Conservation (phyloP, 2,888 invertebrate genomes). For the Galerucella calmariensis region DNA sequence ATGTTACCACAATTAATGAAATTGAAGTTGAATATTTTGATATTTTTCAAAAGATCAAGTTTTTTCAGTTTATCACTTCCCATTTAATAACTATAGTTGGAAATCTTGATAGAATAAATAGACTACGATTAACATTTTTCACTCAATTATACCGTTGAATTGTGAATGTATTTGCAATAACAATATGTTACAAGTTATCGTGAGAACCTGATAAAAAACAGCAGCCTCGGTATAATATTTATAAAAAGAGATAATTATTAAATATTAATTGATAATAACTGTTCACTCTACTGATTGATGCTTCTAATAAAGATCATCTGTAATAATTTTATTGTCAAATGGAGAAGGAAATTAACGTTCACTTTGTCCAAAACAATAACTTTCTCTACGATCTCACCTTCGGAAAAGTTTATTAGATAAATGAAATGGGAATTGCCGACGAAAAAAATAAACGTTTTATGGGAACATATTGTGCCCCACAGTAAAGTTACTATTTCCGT, state of each 20-base stretch:
- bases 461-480: slow-evolving; percentile 49
- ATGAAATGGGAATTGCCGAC: slow-evolving; percentile 34
- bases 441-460: slow-evolving; percentile 51
- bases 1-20: too few species aligned
- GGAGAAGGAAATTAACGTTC: too few species aligned
- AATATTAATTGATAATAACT: too few species aligned
- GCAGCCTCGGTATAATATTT: too few species aligned
- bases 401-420: slow-evolving; percentile 38
- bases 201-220: slow-evolving; percentile 3
- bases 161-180: neutral
- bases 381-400: slow-evolving; percentile 19
- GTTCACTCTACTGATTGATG: too few species aligned
- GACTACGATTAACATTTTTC: neutral
- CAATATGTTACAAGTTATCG: neutral
- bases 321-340: too few species aligned
- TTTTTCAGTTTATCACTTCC: too few species aligned
- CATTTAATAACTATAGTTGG: neutral
- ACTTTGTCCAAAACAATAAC: slow-evolving; percentile 29
- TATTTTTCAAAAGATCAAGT: too few species aligned
- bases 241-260: too few species aligned
- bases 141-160: neutral
- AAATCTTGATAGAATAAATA: neutral
- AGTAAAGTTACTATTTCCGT: slow-evolving; percentile 57
- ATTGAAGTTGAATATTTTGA: too few species aligned
- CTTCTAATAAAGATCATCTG: too few species aligned